Percentiles rank a stretch among this genome's conserved stretches.
These are phyloP conservation scores for Dastarcus helophoroides DNA, from an alignment of 2,888 invertebrate species.

Conservation along the genomic window DNA sequence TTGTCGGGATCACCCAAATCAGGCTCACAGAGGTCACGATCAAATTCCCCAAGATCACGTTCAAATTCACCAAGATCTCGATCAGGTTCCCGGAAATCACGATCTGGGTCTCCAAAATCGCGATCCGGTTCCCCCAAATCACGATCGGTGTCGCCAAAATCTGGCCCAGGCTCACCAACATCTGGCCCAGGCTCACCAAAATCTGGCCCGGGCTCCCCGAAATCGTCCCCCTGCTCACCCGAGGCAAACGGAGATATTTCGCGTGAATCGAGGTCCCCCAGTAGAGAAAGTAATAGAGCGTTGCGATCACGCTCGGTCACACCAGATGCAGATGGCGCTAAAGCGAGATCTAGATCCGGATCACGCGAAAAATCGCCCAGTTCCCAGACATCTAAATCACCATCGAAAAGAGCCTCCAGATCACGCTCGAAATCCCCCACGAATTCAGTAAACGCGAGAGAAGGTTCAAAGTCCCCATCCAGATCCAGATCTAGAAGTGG, in stretches of 20 bases:
- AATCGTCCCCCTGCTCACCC: too few relatives aligned
- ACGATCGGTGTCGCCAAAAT: slow-evolving; percentile 16
- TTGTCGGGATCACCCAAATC: too few relatives aligned
- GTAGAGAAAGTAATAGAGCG: too few relatives aligned
- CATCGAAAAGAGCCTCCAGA: slow-evolving; percentile 1
- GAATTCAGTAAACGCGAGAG: too few relatives aligned
- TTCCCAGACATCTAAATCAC: not conserved
- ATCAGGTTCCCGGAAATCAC: not conserved
- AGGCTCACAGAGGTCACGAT: too few relatives aligned
- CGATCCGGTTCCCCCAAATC: slow-evolving; percentile 1
- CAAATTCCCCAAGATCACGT: not conserved
- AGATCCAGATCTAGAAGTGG: slow-evolving; percentile 11
- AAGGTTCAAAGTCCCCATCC: slow-evolving; percentile 14
- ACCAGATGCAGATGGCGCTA: too few relatives aligned
- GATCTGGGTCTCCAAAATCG: not conserved
- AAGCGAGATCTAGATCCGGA: slow-evolving; percentile 6
- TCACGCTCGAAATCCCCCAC: not conserved
- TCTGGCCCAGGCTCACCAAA: slow-evolving; percentile 20
- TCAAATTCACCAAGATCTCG: not conserved
- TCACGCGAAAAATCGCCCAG: slow-evolving; percentile 5
- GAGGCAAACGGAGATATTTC: too few relatives aligned
- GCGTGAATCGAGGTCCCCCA: too few relatives aligned
- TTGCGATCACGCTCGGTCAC: too few relatives aligned
- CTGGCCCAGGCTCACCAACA: slow-evolving; percentile 19
- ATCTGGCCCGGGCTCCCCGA: slow-evolving; percentile 21